Percentiles rank a stretch among this genome's conserved stretches.
These are phyloP conservation scores for Dryobotodes eremita DNA, from an alignment of 2,888 invertebrate species.

Conservation along the genomic window DNA sequence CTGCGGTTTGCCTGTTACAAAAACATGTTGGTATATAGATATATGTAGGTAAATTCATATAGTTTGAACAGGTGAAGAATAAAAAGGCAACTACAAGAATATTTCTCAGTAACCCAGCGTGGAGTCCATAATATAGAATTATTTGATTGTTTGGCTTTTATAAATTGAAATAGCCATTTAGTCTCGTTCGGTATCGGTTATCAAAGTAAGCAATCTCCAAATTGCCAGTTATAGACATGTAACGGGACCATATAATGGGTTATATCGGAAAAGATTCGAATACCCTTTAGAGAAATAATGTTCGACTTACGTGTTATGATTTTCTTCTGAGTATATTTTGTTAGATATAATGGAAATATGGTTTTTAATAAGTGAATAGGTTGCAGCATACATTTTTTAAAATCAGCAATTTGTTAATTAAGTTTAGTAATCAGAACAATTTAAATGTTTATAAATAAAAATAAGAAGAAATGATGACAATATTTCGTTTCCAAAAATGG, in stretches of 20 bases:
- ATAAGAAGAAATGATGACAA: neutral
- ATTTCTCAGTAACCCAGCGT: neutral
- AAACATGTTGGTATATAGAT: no score
- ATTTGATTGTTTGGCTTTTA: slow-evolving; percentile 35
- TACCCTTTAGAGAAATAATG: neutral
- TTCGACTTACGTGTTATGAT: neutral
- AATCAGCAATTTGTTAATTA: neutral
- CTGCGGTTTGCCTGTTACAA: neutral
- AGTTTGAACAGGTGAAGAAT: neutral
- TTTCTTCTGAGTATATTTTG: neutral
- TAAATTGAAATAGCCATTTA: slow-evolving; percentile 54
- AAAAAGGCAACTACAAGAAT: neutral
- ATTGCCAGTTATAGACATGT: slow-evolving; percentile 56
- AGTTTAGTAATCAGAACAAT: neutral
- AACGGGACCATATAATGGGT: slow-evolving; percentile 14
- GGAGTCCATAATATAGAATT: slow-evolving; percentile 21
- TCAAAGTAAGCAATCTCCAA: slow-evolving; percentile 60
- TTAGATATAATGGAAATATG: neutral
- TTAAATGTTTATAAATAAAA: neutral
- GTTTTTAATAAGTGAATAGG: neutral
- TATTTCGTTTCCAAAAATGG: neutral
- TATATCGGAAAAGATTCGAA: slow-evolving; percentile 30
- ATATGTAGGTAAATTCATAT: neutral
- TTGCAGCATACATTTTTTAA: neutral
- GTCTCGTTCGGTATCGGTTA: slow-evolving; percentile 49